phyloP scores from a whole-genome alignment of 1,140 invertebrate species.

The Ylistrum balloti region DNA sequence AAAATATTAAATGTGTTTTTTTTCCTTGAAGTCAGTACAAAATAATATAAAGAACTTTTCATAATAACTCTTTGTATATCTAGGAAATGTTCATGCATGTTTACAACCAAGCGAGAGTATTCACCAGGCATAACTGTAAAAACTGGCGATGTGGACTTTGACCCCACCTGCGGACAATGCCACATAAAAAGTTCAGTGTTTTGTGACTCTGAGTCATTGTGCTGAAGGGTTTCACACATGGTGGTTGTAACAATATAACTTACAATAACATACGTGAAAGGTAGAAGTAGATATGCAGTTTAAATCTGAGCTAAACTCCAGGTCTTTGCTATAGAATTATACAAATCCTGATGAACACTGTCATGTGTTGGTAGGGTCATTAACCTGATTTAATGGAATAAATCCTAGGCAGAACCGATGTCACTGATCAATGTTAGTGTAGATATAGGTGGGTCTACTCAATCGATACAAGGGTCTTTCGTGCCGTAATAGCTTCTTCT shows the following conservation, averaged over 20 bases:
- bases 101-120: not conserved
- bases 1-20: not conserved
- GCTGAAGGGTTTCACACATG: not conserved
- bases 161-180: not conserved
- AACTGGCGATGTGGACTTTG: not conserved
- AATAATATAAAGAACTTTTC: not conserved
- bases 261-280: no score
- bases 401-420: not conserved
- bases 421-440: no score
- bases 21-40: no score
- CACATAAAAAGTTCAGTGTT: no score
- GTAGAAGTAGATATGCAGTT: not conserved
- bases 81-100: no score
- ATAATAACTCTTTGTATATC: no score
- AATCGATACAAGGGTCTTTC: not conserved
- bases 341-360: not conserved
- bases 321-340: no score
- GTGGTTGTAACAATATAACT: no score
- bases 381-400: not conserved
- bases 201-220: conserved; percentile 4
- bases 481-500: no score
- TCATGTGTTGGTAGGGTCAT: not conserved
- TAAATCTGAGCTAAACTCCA: not conserved
- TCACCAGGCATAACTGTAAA: not conserved
- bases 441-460: not conserved